A percentile compares a stretch with the other conserved stretches of the same genome.
phyloP scores from a whole-genome alignment of 2,113 vertebrate species.

The Neomonachus schauinslandi region DNA sequence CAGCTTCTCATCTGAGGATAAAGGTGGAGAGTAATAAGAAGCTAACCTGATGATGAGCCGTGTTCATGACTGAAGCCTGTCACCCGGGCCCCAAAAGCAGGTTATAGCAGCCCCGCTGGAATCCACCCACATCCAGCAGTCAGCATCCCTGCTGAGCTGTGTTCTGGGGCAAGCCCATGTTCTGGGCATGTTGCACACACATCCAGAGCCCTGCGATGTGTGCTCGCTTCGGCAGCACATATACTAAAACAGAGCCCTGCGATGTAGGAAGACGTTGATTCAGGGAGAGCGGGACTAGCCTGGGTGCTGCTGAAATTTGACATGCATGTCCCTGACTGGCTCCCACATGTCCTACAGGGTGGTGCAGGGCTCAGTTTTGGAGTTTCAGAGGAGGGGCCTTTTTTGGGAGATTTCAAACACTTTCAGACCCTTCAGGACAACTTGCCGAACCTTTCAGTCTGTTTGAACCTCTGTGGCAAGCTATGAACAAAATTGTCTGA shows the following conservation, averaged over 20 bases:
- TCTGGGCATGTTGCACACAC: fast-evolving
- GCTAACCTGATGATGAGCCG: background rate
- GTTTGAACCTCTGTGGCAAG: background rate
- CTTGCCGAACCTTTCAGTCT: background rate
- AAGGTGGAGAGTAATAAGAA: background rate
- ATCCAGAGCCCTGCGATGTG: fast-evolving
- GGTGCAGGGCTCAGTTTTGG: background rate
- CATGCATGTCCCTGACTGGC: background rate
- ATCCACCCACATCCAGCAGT: background rate
- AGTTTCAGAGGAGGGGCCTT: background rate
- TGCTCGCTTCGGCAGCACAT: too few species aligned
- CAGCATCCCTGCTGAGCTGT: background rate
- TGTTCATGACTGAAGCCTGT: background rate
- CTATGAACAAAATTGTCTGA: background rate
- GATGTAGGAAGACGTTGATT: background rate
- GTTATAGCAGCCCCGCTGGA: background rate
- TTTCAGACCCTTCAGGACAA: background rate
- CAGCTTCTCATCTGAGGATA: background rate
- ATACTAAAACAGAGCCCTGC: background rate
- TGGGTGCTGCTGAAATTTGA: background rate
- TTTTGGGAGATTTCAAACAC: background rate
- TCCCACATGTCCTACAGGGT: background rate
- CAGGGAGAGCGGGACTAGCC: background rate
- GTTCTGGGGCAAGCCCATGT: background rate
- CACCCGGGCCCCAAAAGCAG: background rate